Percentiles rank a stretch among this genome's conserved stretches.
These are phyloP conservation scores for Hephaestus fuliginosus DNA, from an alignment of 2,797 vertebrate genomes.

Conservation along the genomic window DNA sequence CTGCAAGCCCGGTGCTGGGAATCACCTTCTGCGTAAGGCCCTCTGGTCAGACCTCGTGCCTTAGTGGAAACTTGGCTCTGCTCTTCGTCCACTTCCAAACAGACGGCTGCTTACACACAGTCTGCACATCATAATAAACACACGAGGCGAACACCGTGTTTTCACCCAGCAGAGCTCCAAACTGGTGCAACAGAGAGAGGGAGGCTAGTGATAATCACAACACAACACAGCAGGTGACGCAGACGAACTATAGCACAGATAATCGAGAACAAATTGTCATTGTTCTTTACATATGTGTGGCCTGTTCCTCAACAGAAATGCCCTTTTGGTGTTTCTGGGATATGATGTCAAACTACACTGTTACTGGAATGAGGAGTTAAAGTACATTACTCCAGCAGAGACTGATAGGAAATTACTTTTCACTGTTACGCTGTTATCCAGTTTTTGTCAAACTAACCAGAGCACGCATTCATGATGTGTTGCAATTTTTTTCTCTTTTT, in stretches of 20 bases:
- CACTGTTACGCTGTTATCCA: not conserved
- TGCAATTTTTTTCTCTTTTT: not conserved
- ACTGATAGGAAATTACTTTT: constrained; percentile 2
- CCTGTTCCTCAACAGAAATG: constrained; percentile 6
- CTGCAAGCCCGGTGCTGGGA: constrained; percentile 73
- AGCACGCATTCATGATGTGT: not conserved
- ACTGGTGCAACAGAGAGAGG: constrained; percentile 20
- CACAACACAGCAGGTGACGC: constrained; percentile 64
- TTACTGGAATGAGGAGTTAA: constrained; percentile 40
- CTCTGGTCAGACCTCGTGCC: constrained; percentile 43
- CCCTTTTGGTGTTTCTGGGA: constrained; percentile 53
- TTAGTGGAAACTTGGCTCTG: constrained; percentile 84
- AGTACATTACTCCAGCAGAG: not conserved
- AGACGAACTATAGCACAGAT: constrained; percentile 24
- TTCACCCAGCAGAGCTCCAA: constrained; percentile 44
- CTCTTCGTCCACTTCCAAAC: constrained; percentile 70
- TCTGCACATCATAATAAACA: constrained; percentile 82
- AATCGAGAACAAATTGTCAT: constrained; percentile 39
- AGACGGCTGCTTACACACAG: constrained; percentile 75
- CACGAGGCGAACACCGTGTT: constrained; percentile 52
- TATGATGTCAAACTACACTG: constrained; percentile 17
- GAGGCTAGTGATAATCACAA: constrained; percentile 38
- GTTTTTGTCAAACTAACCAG: not conserved
- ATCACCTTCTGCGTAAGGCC: constrained; percentile 70
- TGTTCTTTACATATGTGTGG: constrained; percentile 13